These are phyloP conservation scores for Schrankia costaestrigalis DNA, from an alignment of 2,888 invertebrate genomes.

Conservation along the genomic window DNA sequence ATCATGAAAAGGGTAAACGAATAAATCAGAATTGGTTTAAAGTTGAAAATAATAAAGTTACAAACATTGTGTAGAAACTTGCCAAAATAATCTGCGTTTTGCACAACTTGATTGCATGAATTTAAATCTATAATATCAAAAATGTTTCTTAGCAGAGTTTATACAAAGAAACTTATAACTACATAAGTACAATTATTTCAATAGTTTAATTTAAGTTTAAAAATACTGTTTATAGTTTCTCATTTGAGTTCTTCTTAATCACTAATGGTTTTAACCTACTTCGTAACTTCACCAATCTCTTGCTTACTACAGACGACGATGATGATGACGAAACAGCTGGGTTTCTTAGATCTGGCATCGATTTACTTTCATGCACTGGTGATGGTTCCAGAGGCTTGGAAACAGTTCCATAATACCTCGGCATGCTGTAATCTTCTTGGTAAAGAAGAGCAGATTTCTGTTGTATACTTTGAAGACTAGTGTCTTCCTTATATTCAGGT, in stretches of 20 bases:
- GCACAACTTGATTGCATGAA: too few species aligned
- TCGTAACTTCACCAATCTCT: conserved; percentile 67
- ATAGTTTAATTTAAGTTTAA: neutral
- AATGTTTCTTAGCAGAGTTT: too few species aligned
- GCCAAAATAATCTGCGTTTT: too few species aligned
- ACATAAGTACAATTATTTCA: too few species aligned
- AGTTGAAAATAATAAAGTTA: too few species aligned
- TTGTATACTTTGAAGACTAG: conserved; percentile 69
- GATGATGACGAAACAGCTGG: conserved; percentile 27
- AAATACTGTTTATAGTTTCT: conserved; percentile 42
- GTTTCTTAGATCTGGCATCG: conserved; percentile 73
- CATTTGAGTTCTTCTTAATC: conserved; percentile 71
- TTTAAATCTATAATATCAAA: too few species aligned
- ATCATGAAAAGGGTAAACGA: too few species aligned
- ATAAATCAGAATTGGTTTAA: too few species aligned
- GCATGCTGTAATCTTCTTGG: conserved; percentile 82
- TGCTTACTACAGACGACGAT: conserved; percentile 56
- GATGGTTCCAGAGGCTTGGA: conserved; percentile 46
- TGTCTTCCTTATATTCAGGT: conserved; percentile 67
- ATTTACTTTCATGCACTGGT: conserved; percentile 70
- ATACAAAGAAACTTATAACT: too few species aligned
- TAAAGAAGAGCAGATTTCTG: conserved; percentile 76
- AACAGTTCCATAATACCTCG: conserved; percentile 79
- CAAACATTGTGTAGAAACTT: too few species aligned
- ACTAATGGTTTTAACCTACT: conserved; percentile 70